Evolutionary conservation across 1,140 invertebrate genomes (phyloP).

Genomic region (Drosophila orena): DNA sequence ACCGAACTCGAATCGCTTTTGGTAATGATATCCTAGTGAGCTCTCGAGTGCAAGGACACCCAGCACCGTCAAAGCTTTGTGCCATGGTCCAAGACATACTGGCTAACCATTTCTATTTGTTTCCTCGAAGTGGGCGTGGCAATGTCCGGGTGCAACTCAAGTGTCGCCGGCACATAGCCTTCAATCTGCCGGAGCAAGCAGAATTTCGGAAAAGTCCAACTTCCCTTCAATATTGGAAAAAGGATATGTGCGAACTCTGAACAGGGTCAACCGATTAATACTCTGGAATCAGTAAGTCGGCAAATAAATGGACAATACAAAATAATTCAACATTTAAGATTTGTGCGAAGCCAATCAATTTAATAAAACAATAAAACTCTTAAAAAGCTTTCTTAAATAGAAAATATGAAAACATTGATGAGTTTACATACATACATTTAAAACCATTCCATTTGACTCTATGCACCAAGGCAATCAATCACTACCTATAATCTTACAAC

Average conservation of each 20-base stretch:
- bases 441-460: not conserved
- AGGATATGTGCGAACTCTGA: constrained; percentile 11
- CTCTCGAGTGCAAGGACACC: constrained; percentile 14
- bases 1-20: constrained; percentile 59
- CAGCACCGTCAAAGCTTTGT: constrained; percentile 33
- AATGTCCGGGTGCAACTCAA: constrained; percentile 25
- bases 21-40: constrained; percentile 67
- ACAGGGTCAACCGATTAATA: not conserved
- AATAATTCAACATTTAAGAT: no score
- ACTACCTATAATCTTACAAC: not conserved
- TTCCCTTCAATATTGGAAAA: constrained; percentile 37
- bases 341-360: no score
- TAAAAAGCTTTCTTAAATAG: not conserved
- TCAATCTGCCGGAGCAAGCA: constrained; percentile 47
- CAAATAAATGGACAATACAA: no score
- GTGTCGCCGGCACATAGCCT: constrained; percentile 54
- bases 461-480: constrained; percentile 3
- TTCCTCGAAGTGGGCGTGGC: constrained; percentile 23
- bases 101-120: constrained; percentile 35
- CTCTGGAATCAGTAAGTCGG: not conserved
- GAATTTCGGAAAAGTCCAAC: constrained; percentile 38
- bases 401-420: not conserved
- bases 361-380: no score
- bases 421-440: not conserved
- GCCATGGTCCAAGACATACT: constrained; percentile 4